Percentiles rank a stretch among this genome's conserved stretches.
These are phyloP conservation scores for Nebria brevicollis DNA, from an alignment of 2,888 invertebrate species.

Conservation along the genomic window DNA sequence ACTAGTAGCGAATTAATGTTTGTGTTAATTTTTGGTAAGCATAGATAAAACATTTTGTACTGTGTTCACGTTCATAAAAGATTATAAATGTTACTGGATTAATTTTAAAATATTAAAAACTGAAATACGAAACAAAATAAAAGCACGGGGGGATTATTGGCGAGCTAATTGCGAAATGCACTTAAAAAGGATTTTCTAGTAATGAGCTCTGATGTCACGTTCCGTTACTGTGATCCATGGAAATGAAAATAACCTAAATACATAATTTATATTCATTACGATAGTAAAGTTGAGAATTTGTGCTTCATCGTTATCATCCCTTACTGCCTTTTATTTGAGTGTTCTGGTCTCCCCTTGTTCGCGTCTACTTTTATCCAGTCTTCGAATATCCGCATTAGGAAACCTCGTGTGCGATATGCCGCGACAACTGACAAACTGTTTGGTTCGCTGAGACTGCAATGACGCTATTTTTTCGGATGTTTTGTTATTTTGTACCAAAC, in stretches of 20 bases:
- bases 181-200: neutral
- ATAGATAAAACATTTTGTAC: too few relatives aligned
- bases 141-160: neutral
- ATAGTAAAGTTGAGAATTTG: conserved; percentile 20
- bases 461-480: neutral
- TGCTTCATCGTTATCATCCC: neutral
- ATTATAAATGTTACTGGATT: neutral
- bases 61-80: too few relatives aligned
- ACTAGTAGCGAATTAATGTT: too few relatives aligned
- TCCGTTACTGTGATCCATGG: neutral
- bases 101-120: neutral
- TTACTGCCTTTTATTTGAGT: neutral
- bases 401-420: neutral
- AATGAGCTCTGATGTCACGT: neutral
- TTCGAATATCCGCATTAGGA: neutral
- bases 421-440: neutral
- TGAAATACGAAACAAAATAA: conserved; percentile 1
- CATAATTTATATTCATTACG: conserved; percentile 37
- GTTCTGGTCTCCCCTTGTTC: neutral
- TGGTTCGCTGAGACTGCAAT: neutral
- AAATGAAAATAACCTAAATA: conserved; percentile 35
- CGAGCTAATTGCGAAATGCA: neutral
- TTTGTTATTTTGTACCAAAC: neutral
- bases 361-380: neutral
- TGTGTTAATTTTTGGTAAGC: too few relatives aligned